Percentiles rank a stretch among this genome's conserved stretches.
phyloP scores from a whole-genome alignment of 2,113 vertebrate genomes.

The Antigone vipio region DNA sequence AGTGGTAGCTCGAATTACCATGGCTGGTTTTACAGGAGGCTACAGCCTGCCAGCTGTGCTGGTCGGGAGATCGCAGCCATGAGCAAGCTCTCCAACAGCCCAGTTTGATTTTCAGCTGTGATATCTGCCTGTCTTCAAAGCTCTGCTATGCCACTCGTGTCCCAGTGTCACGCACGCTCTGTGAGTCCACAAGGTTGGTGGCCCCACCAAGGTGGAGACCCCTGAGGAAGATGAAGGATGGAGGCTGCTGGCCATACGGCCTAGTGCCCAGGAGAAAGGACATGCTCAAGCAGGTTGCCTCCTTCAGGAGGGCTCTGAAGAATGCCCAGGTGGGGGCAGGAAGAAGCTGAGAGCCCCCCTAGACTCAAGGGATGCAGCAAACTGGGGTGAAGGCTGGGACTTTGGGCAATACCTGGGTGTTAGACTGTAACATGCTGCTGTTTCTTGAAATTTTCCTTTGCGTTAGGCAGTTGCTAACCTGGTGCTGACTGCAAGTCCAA shows the following conservation, averaged over 20 bases:
- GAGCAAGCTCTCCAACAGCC: neutral
- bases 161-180: rapidly evolving
- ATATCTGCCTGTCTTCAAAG: neutral
- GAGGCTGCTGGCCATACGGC: neutral
- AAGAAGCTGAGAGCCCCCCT: neutral
- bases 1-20: neutral
- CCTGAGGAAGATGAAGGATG: neutral
- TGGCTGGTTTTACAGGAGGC: neutral
- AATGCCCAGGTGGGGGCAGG: neutral
- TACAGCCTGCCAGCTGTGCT: neutral
- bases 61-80: rapidly evolving
- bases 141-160: rapidly evolving
- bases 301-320: neutral
- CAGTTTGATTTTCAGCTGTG: neutral
- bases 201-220: neutral
- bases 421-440: neutral
- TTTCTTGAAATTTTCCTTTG: neutral
- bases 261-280: neutral
- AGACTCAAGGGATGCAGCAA: neutral
- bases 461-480: neutral
- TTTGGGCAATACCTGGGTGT: neutral
- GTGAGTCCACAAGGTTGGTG: neutral
- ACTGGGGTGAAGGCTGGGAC: neutral
- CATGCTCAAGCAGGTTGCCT: neutral
- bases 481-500: neutral